Evolutionary conservation across 2,113 vertebrate genomes (phyloP).

Genomic region (Tachuris rubrigastra): DNA sequence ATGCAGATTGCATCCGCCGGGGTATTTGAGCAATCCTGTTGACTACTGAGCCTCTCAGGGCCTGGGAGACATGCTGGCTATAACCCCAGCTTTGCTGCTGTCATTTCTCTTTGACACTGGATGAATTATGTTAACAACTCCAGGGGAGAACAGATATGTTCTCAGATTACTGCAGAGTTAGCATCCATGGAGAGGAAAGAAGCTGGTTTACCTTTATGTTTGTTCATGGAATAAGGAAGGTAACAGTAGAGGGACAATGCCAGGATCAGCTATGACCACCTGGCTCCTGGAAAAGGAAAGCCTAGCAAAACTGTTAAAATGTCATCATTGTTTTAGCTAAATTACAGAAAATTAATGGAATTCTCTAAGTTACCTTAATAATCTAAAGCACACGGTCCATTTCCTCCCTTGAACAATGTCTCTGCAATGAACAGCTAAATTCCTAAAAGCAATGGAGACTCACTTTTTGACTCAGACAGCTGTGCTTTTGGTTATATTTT

Average conservation of each 20-base stretch:
- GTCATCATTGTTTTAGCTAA: not conserved
- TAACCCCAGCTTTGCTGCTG: not conserved
- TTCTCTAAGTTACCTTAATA: not conserved
- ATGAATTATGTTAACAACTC: not conserved
- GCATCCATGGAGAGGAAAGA: not conserved
- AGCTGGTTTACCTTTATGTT: not conserved
- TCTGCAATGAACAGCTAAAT: not conserved
- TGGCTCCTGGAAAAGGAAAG: not conserved
- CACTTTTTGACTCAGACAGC: not conserved
- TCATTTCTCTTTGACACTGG: not conserved
- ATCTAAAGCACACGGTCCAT: not conserved
- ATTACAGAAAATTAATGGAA: not conserved
- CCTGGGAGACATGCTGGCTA: not conserved
- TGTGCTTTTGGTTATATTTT: not conserved
- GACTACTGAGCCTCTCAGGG: not conserved
- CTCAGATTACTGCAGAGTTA: not conserved
- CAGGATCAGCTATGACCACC: not conserved
- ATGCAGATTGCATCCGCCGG: not conserved
- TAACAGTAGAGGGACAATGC: not conserved
- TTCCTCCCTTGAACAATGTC: not conserved
- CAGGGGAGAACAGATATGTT: not conserved
- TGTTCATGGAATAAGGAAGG: not conserved
- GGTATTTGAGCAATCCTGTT: not conserved
- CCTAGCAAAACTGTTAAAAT: not conserved
- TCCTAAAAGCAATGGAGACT: not conserved